Evolutionary conservation across 2,888 invertebrate genomes (phyloP).

Genomic region (Prenolepis imparis): DNA sequence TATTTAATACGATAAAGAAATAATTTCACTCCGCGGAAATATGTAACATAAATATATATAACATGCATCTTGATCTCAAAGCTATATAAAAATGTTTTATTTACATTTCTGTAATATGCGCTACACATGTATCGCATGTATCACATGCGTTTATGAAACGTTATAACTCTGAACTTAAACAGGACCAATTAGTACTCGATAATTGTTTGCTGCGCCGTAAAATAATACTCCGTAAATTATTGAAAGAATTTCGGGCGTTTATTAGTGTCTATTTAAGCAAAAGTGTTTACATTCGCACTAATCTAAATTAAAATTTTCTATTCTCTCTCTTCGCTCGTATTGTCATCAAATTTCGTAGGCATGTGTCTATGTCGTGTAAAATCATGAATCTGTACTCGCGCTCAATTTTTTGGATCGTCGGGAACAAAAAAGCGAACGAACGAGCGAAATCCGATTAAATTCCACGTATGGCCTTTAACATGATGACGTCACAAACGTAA

Average conservation of each 20-base stretch:
- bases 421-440: neutral
- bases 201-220: neutral
- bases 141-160: neutral
- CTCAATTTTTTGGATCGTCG: neutral
- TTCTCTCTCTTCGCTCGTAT: too few species aligned
- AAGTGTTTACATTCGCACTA: neutral
- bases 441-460: neutral
- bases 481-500: slow-evolving; percentile 2
- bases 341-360: too few species aligned
- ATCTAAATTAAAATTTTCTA: too few species aligned
- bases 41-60: neutral
- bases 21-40: neutral
- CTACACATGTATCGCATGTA: neutral
- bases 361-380: neutral
- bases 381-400: neutral
- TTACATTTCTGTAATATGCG: neutral
- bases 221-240: slow-evolving; percentile 6
- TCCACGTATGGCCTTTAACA: slow-evolving; percentile 13
- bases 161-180: neutral
- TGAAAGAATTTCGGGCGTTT: neutral
- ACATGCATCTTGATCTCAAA: neutral
- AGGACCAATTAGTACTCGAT: neutral
- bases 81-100: neutral
- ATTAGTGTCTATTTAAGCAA: neutral
- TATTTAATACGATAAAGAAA: neutral